Evolutionary conservation across 2,797 vertebrate genomes (phyloP).

Genomic region (Cyclopterus lumpus): DNA sequence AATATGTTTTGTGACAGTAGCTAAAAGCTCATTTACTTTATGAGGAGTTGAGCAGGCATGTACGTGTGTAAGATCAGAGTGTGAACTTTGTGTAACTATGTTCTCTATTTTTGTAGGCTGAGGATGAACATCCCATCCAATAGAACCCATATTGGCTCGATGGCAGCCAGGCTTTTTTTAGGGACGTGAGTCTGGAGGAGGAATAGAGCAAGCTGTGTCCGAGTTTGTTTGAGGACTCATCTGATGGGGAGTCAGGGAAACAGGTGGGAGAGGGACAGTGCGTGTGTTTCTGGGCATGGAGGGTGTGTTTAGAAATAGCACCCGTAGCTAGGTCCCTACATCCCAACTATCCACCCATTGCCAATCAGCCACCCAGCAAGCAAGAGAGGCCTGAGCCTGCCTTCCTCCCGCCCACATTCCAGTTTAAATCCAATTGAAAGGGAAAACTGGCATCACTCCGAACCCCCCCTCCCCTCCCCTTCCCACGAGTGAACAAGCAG

Average conservation of each 20-base stretch:
- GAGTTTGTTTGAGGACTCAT: constrained; percentile 71
- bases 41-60: constrained; percentile 46
- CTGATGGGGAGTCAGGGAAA: constrained; percentile 69
- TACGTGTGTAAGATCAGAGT: constrained; percentile 57
- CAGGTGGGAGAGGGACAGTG: constrained; percentile 53
- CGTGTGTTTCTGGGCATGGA: constrained; percentile 16
- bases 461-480: constrained; percentile 54
- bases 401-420: constrained; percentile 65
- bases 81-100: constrained; percentile 72
- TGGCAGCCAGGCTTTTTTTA: constrained; percentile 76
- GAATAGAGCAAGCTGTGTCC: constrained; percentile 53
- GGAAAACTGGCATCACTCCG: constrained; percentile 79
- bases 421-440: constrained; percentile 83
- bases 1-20: constrained; percentile 56
- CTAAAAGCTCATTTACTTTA: constrained; percentile 52
- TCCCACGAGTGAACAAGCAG: constrained; percentile 64
- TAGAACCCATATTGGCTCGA: constrained; percentile 62
- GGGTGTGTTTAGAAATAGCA: constrained; percentile 74
- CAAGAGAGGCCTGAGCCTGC: constrained; percentile 48
- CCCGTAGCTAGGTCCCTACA: constrained; percentile 49
- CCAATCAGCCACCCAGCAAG: constrained; percentile 44
- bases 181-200: constrained; percentile 57
- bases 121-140: constrained; percentile 63
- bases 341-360: constrained; percentile 50
- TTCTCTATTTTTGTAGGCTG: constrained; percentile 67